Evolutionary conservation across 2,797 vertebrate genomes (phyloP), one percentile per base, ranked within the genome.

Genomic region (Enteromius trimaculatus): DNA sequence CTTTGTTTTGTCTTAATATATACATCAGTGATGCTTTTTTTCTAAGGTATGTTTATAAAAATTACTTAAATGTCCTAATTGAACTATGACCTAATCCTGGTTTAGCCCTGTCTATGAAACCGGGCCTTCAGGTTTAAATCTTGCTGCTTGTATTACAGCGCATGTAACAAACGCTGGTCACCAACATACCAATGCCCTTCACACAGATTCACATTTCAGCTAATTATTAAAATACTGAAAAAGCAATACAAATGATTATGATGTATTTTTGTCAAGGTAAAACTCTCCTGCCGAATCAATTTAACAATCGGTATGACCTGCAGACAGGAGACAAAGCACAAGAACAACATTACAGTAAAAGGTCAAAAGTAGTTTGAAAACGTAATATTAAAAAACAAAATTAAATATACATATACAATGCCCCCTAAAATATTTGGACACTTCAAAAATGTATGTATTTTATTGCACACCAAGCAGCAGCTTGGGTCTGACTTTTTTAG

Each of bases 261-360:
- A 68, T 55, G 21, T 29, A 23, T 44, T 68, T 77, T 21, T 77
- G 7, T 37, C 42, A 82, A 55, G 31, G 31, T 53, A 82, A 74
- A 75, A 53, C 71, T 42, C 31, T 64, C 21, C 42, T 64, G 21
- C 16, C 80, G 37, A 65, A 74, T 74, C 55, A 64, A 81, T 64
- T 26, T 4, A 74, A 37, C 42, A 81, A 31, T 62, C 1, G 9
- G 26, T 34, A 34, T 81, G 29, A 82, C 16, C 31, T 34, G 34
- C 23, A 66, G 9, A 65, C 26, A 23, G 21, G 29, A 78, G 44
- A 44, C 19, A 51, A 58, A 80, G 34, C 37, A 42, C 65, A 53
- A 39, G 0, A 69, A 58, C 17, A 74, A 47, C 70, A 47, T 58
- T 39, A 65, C 72, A 55, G 42, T 72, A 81, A 74, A 71, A 49